Base-by-base conservation (phyloP, 2,113 vertebrate species). In the Cyanoderma ruficeps region DNA sequence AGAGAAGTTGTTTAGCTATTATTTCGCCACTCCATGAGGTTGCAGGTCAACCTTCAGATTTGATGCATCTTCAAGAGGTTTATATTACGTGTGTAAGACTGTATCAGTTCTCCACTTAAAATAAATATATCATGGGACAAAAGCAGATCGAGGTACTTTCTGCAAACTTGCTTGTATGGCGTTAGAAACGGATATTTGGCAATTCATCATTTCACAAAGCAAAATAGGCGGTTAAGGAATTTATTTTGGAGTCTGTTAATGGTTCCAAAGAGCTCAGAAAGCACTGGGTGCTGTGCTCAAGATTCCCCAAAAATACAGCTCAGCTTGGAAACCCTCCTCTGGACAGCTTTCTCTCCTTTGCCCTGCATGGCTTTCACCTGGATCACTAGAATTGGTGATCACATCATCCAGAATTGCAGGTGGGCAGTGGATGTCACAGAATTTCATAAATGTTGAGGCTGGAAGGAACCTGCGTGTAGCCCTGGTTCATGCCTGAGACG, bases 361-460 rank as follows among this genome's bases (percentile, higher is more conserved):
- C 10, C 23, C 37, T 57, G 17, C 21, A 2, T 2, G 14, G 21
- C 30, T 89, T 57, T 70, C 33, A 16, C 18, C 14, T 3, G 16
- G 37, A 18, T 35, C 63, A 2, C 13, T 7, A 41, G 41, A 41
- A 41, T 41, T 7, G 4, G 8, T 9, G 3, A 6, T 6, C 56
- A 9, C 39, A 3, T 12, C 21, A 41, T 1, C 56, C 63, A 42
- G 33, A 21, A 30, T 0, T 35, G 24, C 50, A 61, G 35, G 6
- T 2, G 23, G 67, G 14, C 59, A 27, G 15, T 2, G 16, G 8
- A 5, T 28, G 25, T 9, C 57, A 68, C 41, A 27, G 46, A 25
- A 24, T 11, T 18, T 13, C 49, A 19, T 5, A 21, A 19, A 52
- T 18, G 7, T 0, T 31, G 41, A 52, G n/a, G 6, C 2, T 35